Evolutionary conservation across 2,888 invertebrate genomes (phyloP).

Genomic region (Elgonia sp.): DNA sequence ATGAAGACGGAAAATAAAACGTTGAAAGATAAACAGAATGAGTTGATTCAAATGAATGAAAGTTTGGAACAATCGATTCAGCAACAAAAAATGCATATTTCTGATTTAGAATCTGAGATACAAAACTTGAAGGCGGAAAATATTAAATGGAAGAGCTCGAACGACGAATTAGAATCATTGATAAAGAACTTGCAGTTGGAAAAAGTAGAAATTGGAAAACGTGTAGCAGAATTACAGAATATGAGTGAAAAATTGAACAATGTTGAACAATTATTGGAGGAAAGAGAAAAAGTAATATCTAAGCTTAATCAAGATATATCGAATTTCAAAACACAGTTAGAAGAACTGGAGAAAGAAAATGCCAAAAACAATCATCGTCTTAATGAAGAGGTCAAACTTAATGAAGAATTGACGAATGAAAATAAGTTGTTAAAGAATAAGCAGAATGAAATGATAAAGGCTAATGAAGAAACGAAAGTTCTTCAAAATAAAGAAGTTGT

Average conservation of each 20-base stretch:
- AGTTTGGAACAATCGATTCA: slow-evolving; percentile 64
- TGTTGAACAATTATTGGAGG: slow-evolving; percentile 60
- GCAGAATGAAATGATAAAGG: slow-evolving; percentile 71
- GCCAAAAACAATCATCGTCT: slow-evolving; percentile 1
- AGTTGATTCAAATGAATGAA: slow-evolving; percentile 76
- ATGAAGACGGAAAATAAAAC: slow-evolving; percentile 78
- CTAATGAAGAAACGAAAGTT: slow-evolving; percentile 51
- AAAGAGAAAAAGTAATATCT: neutral
- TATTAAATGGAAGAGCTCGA: too few species aligned
- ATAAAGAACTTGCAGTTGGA: slow-evolving; percentile 12
- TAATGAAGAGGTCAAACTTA: slow-evolving; percentile 13
- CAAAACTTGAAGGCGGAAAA: slow-evolving; percentile 58
- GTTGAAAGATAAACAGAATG: slow-evolving; percentile 80
- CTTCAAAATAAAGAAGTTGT: slow-evolving; percentile 56
- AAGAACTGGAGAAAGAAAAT: slow-evolving; percentile 57
- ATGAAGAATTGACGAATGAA: slow-evolving; percentile 62
- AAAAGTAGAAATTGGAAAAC: slow-evolving; percentile 35
- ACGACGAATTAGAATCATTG: too few species aligned
- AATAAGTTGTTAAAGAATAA: slow-evolving; percentile 74
- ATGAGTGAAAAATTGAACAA: slow-evolving; percentile 57
- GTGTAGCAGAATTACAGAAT: slow-evolving; percentile 57
- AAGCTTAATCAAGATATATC: neutral
- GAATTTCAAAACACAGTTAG: neutral
- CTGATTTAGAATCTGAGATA: slow-evolving; percentile 29
- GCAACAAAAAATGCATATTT: slow-evolving; percentile 21